Evolutionary conservation across 2,113 vertebrate genomes (phyloP).

Genomic region (Lasiurus cinereus): DNA sequence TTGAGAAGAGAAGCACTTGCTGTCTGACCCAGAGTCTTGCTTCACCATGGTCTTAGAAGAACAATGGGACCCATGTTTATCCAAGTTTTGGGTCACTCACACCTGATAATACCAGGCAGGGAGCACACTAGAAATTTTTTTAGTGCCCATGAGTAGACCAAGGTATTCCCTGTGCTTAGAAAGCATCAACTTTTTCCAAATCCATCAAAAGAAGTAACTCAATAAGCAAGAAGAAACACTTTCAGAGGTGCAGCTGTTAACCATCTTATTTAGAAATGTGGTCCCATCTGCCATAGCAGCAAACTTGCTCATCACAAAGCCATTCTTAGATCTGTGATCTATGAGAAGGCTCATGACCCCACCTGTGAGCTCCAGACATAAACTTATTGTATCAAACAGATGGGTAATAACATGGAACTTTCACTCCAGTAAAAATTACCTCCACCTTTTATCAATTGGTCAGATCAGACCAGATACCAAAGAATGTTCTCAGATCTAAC

Average conservation of each 20-base stretch:
- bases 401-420: neutral
- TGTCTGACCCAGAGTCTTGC: neutral
- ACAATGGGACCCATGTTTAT: neutral
- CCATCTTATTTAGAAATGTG: constrained; percentile 34
- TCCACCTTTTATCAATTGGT: constrained; percentile 20
- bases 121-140: neutral
- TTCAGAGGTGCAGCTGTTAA: neutral
- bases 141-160: neutral
- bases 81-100: neutral
- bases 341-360: neutral
- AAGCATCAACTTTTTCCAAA: constrained; percentile 1
- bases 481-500: constrained; percentile 33
- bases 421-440: constrained; percentile 20
- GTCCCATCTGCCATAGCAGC: neutral
- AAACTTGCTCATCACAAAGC: constrained; percentile 9
- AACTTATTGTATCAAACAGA: constrained; percentile 56
- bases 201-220: constrained; percentile 35
- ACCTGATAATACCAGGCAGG: neutral
- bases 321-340: constrained; percentile 30
- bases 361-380: constrained; percentile 10
- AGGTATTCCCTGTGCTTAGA: neutral
- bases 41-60: neutral
- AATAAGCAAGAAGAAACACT: constrained; percentile 21
- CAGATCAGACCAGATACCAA: neutral
- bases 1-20: neutral